phyloP scores from a whole-genome alignment of 2,797 vertebrate genomes.

The Sebastes baramenuke region DNA sequence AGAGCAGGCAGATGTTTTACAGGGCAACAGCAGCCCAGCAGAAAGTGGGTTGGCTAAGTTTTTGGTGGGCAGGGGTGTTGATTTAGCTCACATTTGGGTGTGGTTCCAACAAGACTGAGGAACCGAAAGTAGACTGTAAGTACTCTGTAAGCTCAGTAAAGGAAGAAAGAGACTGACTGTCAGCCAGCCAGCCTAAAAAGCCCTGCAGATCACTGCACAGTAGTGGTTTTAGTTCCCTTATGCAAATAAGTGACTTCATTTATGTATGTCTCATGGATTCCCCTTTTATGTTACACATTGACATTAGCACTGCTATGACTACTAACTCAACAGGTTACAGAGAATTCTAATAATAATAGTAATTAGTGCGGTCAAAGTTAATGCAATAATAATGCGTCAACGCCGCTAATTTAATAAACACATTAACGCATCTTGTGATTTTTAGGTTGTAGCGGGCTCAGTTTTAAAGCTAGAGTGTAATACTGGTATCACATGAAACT shows the following conservation, averaged over 20 bases:
- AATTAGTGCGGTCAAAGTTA: no score
- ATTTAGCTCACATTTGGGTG: conserved; percentile 60
- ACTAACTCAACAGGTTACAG: neutral
- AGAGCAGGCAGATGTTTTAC: neutral
- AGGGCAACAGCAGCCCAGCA: neutral
- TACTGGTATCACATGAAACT: no score
- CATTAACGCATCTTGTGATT: no score
- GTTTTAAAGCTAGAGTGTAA: no score
- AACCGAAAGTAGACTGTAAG: conserved; percentile 51
- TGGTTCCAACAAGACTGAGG: conserved; percentile 53
- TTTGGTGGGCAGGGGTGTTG: conserved; percentile 4
- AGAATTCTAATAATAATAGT: neutral
- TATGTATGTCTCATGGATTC: neutral
- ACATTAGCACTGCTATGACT: neutral
- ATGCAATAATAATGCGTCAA: no score
- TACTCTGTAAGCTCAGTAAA: neutral
- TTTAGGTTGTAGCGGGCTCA: no score
- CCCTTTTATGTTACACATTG: neutral
- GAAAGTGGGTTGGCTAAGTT: neutral
- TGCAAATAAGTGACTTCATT: conserved; percentile 1
- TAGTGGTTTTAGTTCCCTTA: conserved; percentile 12
- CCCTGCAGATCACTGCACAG: neutral
- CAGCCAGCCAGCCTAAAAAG: neutral
- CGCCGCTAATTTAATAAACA: no score
- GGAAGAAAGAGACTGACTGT: neutral